A percentile compares a stretch with the other conserved stretches of the same genome.
Conservation (phyloP, 2,113 vertebrate species). For the Notarius quadriscutis region DNA sequence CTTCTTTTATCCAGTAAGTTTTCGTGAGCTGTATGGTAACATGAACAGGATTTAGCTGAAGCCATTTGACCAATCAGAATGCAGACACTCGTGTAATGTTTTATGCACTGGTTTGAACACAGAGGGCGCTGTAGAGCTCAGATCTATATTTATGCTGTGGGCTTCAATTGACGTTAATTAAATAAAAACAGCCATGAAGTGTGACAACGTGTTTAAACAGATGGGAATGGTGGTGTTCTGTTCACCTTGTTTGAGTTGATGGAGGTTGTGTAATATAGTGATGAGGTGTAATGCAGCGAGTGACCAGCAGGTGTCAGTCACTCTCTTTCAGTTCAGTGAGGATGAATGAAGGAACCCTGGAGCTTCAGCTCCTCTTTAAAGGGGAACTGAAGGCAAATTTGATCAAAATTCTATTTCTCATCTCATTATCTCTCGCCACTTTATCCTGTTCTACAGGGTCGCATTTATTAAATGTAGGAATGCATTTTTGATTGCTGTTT, state of each 20-base stretch:
- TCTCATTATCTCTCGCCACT: too few species aligned
- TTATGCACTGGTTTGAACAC: too few species aligned
- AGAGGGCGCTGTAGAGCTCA: too few species aligned
- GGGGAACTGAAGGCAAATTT: too few species aligned
- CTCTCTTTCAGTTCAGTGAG: background rate
- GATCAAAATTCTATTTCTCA: too few species aligned
- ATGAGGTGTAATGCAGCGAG: background rate
- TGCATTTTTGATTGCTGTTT: too few species aligned
- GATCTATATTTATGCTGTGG: background rate
- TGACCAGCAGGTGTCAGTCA: slow-evolving; percentile 34
- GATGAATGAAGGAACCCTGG: background rate
- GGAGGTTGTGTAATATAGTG: background rate
- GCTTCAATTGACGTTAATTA: background rate
- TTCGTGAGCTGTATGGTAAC: too few species aligned
- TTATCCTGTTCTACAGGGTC: too few species aligned
- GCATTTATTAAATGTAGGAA: too few species aligned
- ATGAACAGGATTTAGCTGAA: background rate
- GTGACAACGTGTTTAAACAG: background rate
- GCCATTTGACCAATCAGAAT: background rate
- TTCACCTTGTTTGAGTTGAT: background rate
- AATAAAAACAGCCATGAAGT: background rate
- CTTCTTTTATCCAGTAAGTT: background rate
- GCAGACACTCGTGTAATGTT: background rate
- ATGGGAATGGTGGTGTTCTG: background rate
- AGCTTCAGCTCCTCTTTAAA: background rate